These are phyloP conservation scores for Rhynchonycteris naso DNA, from an alignment of 2,797 vertebrate species.

Conservation along the genomic window DNA sequence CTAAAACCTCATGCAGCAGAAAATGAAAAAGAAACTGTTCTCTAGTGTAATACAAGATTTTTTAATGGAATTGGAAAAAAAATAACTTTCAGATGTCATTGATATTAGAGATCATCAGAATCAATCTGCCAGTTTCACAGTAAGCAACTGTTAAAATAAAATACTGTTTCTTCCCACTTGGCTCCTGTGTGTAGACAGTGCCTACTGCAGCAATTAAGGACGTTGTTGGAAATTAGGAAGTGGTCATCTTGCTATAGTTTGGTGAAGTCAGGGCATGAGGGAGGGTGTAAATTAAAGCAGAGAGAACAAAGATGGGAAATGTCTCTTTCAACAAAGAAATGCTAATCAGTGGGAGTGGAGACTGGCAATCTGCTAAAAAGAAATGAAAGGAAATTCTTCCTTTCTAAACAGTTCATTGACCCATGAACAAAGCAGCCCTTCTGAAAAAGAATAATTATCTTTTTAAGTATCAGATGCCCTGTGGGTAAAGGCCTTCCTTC, in stretches of 20 bases:
- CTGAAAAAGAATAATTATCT: constrained; percentile 87
- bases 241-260: constrained; percentile 22
- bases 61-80: not conserved
- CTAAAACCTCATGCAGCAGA: too few species aligned
- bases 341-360: constrained; percentile 72
- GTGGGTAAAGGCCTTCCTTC: constrained; percentile 82
- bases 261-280: not conserved
- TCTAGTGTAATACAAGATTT: too few species aligned
- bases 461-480: constrained; percentile 85
- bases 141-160: not conserved
- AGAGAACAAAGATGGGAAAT: constrained; percentile 18
- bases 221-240: not conserved
- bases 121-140: not conserved
- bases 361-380: constrained; percentile 81
- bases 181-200: not conserved
- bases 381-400: constrained; percentile 86
- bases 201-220: not conserved
- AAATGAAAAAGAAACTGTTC: too few species aligned
- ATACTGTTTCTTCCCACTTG: not conserved
- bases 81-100: not conserved
- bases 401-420: constrained; percentile 86
- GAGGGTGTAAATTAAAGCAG: constrained; percentile 22
- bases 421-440: constrained; percentile 85
- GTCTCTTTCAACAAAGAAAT: constrained; percentile 40
- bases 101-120: not conserved